Conservation (phyloP, 2,113 vertebrate species). For the Parus major region DNA sequence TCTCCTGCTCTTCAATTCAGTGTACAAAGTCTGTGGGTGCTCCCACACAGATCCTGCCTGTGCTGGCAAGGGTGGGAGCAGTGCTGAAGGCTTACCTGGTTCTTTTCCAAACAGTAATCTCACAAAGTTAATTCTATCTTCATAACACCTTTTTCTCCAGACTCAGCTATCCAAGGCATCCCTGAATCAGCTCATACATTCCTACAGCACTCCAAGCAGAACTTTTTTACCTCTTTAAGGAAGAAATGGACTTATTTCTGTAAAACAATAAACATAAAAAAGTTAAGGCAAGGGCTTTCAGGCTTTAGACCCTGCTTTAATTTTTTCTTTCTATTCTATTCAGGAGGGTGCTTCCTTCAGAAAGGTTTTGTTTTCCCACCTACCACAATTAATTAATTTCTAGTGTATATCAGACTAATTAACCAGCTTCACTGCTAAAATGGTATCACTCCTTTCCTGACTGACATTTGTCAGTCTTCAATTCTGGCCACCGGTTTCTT, state of each 20-base stretch:
- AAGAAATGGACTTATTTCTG: neutral
- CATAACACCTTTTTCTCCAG: neutral
- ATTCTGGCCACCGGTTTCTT: neutral
- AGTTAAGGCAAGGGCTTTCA: neutral
- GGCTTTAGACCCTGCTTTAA: neutral
- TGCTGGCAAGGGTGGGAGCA: neutral
- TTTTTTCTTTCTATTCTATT: neutral
- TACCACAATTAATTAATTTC: neutral
- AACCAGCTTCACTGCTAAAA: neutral
- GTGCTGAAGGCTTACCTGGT: neutral
- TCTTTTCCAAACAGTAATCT: neutral
- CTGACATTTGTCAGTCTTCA: neutral
- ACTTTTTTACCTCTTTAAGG: neutral
- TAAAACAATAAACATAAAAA: neutral
- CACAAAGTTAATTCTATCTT: neutral
- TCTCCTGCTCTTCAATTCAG: neutral
- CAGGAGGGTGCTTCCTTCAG: neutral
- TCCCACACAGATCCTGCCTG: neutral
- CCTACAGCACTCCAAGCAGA: neutral
- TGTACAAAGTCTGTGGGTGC: accelerated
- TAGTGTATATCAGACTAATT: neutral
- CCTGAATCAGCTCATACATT: neutral
- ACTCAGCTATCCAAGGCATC: neutral
- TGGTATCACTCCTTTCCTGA: neutral
- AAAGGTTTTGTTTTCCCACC: neutral